Percentiles rank a stretch among this genome's conserved stretches.
Conservation (phyloP, 1,140 invertebrate species). For the Meteorus sp. region DNA sequence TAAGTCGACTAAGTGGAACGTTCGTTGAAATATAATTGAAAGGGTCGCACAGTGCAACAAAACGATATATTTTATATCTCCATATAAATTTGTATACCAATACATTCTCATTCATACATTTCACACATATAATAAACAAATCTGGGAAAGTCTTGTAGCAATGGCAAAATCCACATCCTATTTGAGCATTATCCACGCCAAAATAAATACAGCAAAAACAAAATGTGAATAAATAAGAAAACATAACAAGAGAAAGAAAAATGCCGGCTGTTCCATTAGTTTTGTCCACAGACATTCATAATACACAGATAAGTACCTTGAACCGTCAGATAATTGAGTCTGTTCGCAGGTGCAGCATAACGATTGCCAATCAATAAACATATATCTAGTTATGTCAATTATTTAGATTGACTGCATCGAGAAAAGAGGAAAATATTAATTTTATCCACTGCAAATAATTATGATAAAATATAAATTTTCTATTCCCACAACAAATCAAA, state of each 20-base stretch:
- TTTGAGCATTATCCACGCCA: too few relatives aligned
- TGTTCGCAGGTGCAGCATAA: conserved; percentile 1
- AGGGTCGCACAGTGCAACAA: conserved; percentile 12
- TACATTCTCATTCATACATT: too few relatives aligned
- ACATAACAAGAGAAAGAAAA: neutral
- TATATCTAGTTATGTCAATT: too few relatives aligned
- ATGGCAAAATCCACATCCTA: too few relatives aligned
- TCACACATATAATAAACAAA: too few relatives aligned
- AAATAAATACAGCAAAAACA: too few relatives aligned
- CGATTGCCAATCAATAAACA: neutral
- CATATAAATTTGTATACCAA: conserved; percentile 13
- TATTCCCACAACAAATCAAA: too few relatives aligned
- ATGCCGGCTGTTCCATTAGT: too few relatives aligned
- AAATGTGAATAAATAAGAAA: neutral
- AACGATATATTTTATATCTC: neutral
- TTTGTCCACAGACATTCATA: too few relatives aligned
- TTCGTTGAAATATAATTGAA: conserved; percentile 31
- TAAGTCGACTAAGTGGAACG: conserved; percentile 34
- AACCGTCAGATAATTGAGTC: neutral
- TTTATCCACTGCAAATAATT: too few relatives aligned
- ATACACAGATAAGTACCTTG: neutral
- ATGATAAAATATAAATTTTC: too few relatives aligned
- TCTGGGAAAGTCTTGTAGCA: neutral
- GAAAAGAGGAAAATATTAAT: neutral
- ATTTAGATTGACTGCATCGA: neutral